phyloP scores from a whole-genome alignment of 2,888 invertebrate species.

The Lepidochitona cinerea region DNA sequence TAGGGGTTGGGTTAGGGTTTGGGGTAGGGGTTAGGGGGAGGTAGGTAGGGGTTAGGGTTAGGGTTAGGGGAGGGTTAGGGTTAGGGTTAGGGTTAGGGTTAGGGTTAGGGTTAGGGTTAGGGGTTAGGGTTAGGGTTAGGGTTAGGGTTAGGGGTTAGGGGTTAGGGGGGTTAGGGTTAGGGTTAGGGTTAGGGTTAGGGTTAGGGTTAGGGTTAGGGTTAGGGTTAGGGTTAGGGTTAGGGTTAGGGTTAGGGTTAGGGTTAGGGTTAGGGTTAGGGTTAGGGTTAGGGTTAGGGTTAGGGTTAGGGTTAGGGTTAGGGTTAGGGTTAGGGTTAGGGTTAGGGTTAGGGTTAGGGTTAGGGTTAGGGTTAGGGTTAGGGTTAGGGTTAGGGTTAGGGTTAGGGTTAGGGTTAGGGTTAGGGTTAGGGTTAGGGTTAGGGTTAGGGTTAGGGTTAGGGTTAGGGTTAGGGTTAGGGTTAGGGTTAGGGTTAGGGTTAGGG shows the following conservation, averaged over 20 bases:
- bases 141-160: constrained; percentile 16
- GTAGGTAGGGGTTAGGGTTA: constrained; percentile 24
- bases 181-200: constrained; percentile 18
- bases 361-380: constrained; percentile 20
- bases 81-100: constrained; percentile 29
- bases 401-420: constrained; percentile 12
- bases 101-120: constrained; percentile 30
- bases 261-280: constrained; percentile 24
- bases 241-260: constrained; percentile 23
- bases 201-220: constrained; percentile 22
- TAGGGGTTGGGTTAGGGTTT: constrained; percentile 33
- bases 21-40: constrained; percentile 31
- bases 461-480: no score
- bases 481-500: no score
- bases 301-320: constrained; percentile 37
- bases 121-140: constrained; percentile 20
- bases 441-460: constrained; percentile 22
- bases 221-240: constrained; percentile 21
- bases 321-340: constrained; percentile 23
- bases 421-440: constrained; percentile 21
- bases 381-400: no score
- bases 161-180: constrained; percentile 14
- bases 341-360: constrained; percentile 27
- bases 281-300: constrained; percentile 38
- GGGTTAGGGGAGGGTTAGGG: constrained; percentile 29